phyloP scores from a whole-genome alignment of 2,888 invertebrate genomes.

The Calameuta filiformis region DNA sequence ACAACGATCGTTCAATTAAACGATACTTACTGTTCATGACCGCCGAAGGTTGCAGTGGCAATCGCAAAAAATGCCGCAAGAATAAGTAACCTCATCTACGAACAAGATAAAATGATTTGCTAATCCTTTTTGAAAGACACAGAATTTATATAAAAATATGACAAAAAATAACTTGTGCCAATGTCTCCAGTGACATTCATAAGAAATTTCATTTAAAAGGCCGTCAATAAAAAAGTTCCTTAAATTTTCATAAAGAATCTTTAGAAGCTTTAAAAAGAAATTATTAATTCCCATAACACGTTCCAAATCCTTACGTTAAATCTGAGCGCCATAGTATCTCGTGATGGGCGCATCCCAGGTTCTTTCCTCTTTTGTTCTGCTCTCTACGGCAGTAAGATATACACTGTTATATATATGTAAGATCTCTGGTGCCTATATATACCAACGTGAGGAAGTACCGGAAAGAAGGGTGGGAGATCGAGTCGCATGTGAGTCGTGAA shows the following conservation, averaged over 20 bases:
- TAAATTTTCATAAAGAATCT: not conserved
- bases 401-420: constrained; percentile 61
- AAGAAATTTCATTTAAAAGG: not conserved
- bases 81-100: constrained; percentile 44
- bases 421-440: constrained; percentile 54
- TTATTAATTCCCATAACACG: not conserved
- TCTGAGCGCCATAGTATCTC: constrained; percentile 40
- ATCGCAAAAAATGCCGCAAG: constrained; percentile 38
- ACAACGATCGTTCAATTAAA: not conserved
- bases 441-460: constrained; percentile 47
- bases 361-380: constrained; percentile 27
- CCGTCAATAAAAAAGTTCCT: not conserved
- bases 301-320: constrained; percentile 41
- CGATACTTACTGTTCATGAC: constrained; percentile 52
- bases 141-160: not conserved
- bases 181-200: not conserved
- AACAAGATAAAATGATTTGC: constrained; percentile 19
- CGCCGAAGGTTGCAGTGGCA: constrained; percentile 49
- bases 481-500: constrained; percentile 22
- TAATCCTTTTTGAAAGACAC: not conserved
- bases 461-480: constrained; percentile 35
- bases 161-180: too few relatives aligned
- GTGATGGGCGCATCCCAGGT: constrained; percentile 23
- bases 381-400: constrained; percentile 35
- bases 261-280: not conserved